Evolutionary conservation across 2,113 vertebrate genomes (phyloP), one percentile per base, ranked within the genome.

Genomic region (Pseudorhombus dupliciocellatus): DNA sequence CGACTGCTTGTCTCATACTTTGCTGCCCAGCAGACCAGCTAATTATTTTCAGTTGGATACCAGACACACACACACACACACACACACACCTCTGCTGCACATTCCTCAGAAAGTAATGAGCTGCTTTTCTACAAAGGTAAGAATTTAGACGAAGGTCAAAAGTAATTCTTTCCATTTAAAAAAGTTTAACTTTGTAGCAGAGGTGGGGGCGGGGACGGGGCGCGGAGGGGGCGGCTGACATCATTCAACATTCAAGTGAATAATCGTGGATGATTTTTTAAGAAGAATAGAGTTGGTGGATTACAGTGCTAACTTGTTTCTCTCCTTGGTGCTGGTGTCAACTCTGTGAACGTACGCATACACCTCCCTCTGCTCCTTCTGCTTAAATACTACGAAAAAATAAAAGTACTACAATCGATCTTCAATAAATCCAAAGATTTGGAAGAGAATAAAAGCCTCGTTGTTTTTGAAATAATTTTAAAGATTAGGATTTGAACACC

Each of bases 11-110:
- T 66, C 70, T 84, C 46, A 50, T 64, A 71, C 68, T 66, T 69
- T 46, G 56, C 72, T 84, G 78, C 71, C 80, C 86, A 86, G 73
- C 79, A 83, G 69, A 84, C 70, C 74, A 26, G 79, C 79, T 88
- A 90, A 90, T 88, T 88, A 88, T 79, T 85, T 87, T 89, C 80
- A 77, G 66, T 80, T 51, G 67, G 82, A 81, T 73, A 62, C 46
- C 48, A 67, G 61, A 54, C 68, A 70, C 31, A 37, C 77, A 84
- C 78, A 80, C 85, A 30, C 53, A 55, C 25, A 55, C 25, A 55
- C n/a, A 30, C 75, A 84, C 78, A 80, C 85, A 84, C 81, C 84
- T 82, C 70, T 18, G 54, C 69, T 54, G 26, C 68, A 84, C 77
- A 86, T 89, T 88, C 83, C 77, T 75, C 73, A 80, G 26, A 70